A percentile compares a stretch with the other conserved stretches of the same genome.
Evolutionary conservation across 35 echinoderm and acorn worm species (phyloP).

Genomic region (Ophiothrix spiculata): DNA sequence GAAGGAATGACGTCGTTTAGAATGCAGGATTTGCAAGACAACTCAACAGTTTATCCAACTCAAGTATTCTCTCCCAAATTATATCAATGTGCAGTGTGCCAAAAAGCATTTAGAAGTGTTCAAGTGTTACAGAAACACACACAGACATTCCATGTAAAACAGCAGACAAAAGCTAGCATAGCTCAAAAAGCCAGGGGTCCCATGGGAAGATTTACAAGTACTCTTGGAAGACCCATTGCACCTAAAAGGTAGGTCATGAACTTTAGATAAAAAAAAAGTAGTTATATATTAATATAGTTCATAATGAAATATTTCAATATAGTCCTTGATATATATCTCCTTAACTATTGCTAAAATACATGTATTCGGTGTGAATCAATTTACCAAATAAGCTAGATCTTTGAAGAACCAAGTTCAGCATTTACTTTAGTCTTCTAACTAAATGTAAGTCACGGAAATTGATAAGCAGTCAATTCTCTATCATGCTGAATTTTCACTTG

Average conservation of each 20-base stretch:
- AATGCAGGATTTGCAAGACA: neutral
- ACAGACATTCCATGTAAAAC: neutral
- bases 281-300: no score
- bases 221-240: neutral
- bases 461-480: no score
- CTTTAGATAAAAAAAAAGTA: no score
- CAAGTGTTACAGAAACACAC: conserved; percentile 1
- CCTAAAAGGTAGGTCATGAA: neutral
- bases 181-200: neutral
- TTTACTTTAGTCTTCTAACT: no score
- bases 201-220: neutral
- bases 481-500: no score
- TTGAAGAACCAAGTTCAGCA: no score
- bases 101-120: neutral
- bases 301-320: no score
- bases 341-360: no score
- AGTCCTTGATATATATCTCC: no score
- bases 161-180: neutral
- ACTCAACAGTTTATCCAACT: neutral
- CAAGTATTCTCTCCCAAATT: neutral
- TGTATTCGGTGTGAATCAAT: no score
- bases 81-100: neutral
- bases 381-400: no score
- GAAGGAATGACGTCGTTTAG: neutral
- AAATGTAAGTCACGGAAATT: no score